Base-by-base conservation (phyloP, 23 tunicate species). In the Diplosoma virens region DNA sequence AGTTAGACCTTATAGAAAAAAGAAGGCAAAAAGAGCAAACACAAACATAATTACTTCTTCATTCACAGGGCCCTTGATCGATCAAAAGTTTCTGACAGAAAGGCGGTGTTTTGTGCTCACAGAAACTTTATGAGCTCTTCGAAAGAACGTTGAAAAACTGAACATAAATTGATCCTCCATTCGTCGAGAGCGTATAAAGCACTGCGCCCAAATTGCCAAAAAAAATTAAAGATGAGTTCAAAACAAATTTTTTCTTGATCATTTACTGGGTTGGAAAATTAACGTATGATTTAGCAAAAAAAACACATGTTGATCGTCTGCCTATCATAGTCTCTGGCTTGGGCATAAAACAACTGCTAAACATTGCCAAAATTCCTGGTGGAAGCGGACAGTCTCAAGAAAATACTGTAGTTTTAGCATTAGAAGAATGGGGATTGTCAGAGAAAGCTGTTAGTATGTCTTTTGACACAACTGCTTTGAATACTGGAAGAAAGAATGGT, bases 241-340 rank as follows among this genome's bases (percentile, higher is more conserved):
- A 41, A 41, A 41, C 50, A 41, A 14, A 41, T 41, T 9, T 41
- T 20, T 25, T 25, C 20, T 56, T 36, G 32, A 17, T 68, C 17
- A 54, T 68, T 68, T 26, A 68, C 65, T 68, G 75, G 75, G 75
- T 35, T 68, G 75, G 54, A 20, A 68, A 68, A 68, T 37, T 68
- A 26, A 35, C 37, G 53, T 26, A 37, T 35, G 55, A 68, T 37
- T 68, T 68, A 28, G 37, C 75, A 68, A 68, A 9, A 35, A 68
- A 37, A 68, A 34, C 53, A 37, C 75, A 34, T 35, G 75, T 68
- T 41, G 75, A 68, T 37, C 20, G 71, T 29, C 23, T 65, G 71
- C 71, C 71, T 9, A 28, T 28, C 36, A 65, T 65, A 25, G 71
- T 65, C 36, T 25, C 71, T 65, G 71, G 71, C 35, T 25, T 25